Evolutionary conservation across 2,113 vertebrate species (phyloP).

Genomic region (Dromiciops gliroides): DNA sequence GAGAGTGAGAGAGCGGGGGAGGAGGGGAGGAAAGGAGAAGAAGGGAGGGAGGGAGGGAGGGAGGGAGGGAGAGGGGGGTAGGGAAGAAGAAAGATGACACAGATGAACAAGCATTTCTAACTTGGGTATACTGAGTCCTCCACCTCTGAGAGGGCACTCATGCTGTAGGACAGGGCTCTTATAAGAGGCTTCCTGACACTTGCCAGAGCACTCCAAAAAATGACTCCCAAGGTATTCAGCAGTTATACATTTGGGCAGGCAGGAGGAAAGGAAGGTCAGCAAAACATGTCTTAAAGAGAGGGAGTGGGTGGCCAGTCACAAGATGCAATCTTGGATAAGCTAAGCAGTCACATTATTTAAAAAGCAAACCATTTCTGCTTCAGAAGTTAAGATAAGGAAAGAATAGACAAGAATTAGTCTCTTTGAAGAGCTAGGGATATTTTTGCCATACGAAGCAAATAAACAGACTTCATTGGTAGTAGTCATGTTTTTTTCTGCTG

Average conservation of each 20-base stretch:
- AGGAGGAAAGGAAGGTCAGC: conserved; percentile 49
- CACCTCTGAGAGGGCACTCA: not conserved
- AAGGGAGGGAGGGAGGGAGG: too few species aligned
- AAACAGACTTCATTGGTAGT: not conserved
- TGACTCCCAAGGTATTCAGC: not conserved
- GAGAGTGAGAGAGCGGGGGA: too few species aligned
- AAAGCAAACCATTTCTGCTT: conserved; percentile 47
- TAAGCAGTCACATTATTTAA: conserved; percentile 39
- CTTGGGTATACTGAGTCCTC: not conserved
- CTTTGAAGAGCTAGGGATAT: not conserved
- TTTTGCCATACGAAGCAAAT: not conserved
- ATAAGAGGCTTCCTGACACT: not conserved
- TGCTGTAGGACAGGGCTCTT: not conserved
- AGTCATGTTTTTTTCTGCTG: not conserved
- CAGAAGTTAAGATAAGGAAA: conserved; percentile 55
- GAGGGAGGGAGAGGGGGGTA: too few species aligned
- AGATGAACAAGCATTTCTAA: not conserved
- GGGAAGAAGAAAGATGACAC: too few species aligned
- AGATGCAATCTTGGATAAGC: conserved; percentile 46
- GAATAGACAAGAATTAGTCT: conserved; percentile 14
- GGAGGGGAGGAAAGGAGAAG: too few species aligned
- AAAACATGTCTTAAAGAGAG: conserved; percentile 28
- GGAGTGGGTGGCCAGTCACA: conserved; percentile 19
- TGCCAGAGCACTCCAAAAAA: not conserved
- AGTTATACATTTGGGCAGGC: conserved; percentile 12